phyloP scores from a whole-genome alignment of 1,140 invertebrate genomes.

The Leptopilina boulardi region DNA sequence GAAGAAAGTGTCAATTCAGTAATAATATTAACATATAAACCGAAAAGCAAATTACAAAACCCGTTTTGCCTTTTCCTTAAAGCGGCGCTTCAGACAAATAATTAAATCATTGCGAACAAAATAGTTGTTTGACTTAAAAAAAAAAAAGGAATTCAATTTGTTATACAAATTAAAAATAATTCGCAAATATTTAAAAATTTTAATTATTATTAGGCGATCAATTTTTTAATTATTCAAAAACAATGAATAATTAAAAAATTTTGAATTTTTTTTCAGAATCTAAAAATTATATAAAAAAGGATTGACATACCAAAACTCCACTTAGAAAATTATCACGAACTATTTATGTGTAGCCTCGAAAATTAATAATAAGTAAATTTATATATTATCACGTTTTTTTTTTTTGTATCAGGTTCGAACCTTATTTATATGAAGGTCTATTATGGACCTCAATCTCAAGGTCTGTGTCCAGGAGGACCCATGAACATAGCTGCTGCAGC shows the following conservation, averaged over 20 bases:
- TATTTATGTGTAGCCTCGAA: conserved; percentile 16
- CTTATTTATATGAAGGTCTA: background rate
- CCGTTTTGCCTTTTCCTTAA: background rate
- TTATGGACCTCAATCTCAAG: conserved; percentile 55
- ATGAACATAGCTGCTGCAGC: conserved; percentile 75
- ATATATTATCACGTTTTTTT: conserved; percentile 22
- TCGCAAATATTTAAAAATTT: no score
- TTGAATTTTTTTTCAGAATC: no score
- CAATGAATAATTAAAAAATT: no score
- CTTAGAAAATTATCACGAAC: conserved; percentile 28
- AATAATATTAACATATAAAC: background rate
- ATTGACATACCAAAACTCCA: background rate
- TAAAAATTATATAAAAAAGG: no score
- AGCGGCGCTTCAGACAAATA: background rate
- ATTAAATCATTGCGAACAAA: background rate
- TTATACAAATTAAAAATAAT: no score
- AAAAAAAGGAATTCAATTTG: no score
- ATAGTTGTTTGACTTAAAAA: background rate
- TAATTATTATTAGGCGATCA: no score
- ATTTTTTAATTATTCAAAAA: no score
- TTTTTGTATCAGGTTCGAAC: conserved; percentile 3
- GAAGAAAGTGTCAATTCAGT: conserved; percentile 7
- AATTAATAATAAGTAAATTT: conserved; percentile 27
- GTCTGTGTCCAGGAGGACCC: conserved; percentile 73
- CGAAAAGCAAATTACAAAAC: background rate